phyloP scores from a whole-genome alignment of 2,888 invertebrate genomes.

The Stenodema calcarata region DNA sequence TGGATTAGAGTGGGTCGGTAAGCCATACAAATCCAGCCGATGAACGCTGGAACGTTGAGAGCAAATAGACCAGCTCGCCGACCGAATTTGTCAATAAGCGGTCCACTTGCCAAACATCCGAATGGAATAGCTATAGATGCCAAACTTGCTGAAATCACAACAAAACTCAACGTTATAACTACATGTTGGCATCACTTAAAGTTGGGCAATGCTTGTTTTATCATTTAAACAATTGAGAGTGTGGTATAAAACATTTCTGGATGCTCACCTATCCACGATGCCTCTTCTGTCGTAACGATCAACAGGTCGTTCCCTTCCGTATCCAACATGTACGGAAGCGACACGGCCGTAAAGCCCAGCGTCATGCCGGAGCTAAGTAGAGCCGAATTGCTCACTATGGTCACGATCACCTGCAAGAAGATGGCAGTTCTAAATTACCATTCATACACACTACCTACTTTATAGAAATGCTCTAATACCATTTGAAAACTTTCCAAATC shows the following conservation, averaged over 20 bases:
- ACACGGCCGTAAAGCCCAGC: slow-evolving; percentile 56
- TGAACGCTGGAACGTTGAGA: slow-evolving; percentile 55
- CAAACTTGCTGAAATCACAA: slow-evolving; percentile 55
- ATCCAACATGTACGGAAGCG: slow-evolving; percentile 55
- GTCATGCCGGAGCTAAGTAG: slow-evolving; percentile 56
- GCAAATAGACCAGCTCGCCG: slow-evolving; percentile 55
- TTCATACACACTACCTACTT: too few species aligned
- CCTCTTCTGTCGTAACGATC: slow-evolving; percentile 50
- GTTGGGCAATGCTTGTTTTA: too few species aligned
- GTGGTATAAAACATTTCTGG: too few species aligned
- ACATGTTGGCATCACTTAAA: neutral
- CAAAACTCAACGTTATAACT: too few species aligned
- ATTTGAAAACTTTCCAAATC: too few species aligned
- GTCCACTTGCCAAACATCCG: slow-evolving; percentile 57
- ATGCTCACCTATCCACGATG: slow-evolving; percentile 57
- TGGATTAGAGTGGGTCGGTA: slow-evolving; percentile 50
- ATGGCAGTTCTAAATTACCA: too few species aligned
- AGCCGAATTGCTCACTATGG: slow-evolving; percentile 53
- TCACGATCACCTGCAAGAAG: slow-evolving; percentile 50
- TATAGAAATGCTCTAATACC: too few species aligned
- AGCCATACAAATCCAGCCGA: slow-evolving; percentile 57
- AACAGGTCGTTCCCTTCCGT: slow-evolving; percentile 49
- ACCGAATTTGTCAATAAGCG: slow-evolving; percentile 56
- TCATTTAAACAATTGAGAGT: too few species aligned
- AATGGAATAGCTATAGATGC: slow-evolving; percentile 57